Evolutionary conservation across 2,888 invertebrate species (phyloP).

Genomic region (Timema cristinae): DNA sequence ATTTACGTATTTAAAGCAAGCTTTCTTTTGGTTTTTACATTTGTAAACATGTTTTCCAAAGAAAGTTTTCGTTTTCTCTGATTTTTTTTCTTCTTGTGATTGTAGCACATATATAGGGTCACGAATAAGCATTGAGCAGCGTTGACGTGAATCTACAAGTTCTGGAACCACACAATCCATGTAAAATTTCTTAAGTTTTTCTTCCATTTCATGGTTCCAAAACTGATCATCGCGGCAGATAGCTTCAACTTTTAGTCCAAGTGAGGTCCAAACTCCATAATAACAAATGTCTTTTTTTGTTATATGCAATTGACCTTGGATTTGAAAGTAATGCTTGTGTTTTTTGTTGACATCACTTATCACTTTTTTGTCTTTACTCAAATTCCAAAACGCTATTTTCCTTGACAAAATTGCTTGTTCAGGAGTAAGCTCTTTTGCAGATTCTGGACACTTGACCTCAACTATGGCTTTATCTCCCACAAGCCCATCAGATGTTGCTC

Average conservation of each 20-base stretch:
- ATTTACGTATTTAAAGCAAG: too few relatives aligned
- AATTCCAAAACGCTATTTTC: slow-evolving; percentile 19
- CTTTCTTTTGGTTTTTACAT: too few relatives aligned
- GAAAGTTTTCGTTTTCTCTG: background rate
- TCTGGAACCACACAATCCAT: background rate
- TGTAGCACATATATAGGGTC: slow-evolving; percentile 8
- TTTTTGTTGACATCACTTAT: slow-evolving; percentile 15
- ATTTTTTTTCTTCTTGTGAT: background rate
- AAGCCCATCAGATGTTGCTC: slow-evolving; percentile 19
- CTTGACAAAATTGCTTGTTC: slow-evolving; percentile 18
- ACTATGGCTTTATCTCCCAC: slow-evolving; percentile 19
- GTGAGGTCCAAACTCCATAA: slow-evolving; percentile 21
- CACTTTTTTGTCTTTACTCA: slow-evolving; percentile 4
- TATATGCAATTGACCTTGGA: slow-evolving; percentile 22
- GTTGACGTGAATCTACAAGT: slow-evolving; percentile 18
- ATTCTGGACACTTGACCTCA: slow-evolving; percentile 21
- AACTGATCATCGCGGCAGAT: slow-evolving; percentile 20
- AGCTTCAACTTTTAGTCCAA: slow-evolving; percentile 17
- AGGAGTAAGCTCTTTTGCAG: slow-evolving; percentile 16
- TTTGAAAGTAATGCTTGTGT: slow-evolving; percentile 17
- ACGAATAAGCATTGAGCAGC: slow-evolving; percentile 16
- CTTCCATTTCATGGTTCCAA: slow-evolving; percentile 16
- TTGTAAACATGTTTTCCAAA: too few relatives aligned
- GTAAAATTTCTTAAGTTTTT: slow-evolving; percentile 20
- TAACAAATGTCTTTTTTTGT: slow-evolving; percentile 17